Base-by-base conservation (phyloP, 2,797 vertebrate genomes). In the Trachops cirrhosus region DNA sequence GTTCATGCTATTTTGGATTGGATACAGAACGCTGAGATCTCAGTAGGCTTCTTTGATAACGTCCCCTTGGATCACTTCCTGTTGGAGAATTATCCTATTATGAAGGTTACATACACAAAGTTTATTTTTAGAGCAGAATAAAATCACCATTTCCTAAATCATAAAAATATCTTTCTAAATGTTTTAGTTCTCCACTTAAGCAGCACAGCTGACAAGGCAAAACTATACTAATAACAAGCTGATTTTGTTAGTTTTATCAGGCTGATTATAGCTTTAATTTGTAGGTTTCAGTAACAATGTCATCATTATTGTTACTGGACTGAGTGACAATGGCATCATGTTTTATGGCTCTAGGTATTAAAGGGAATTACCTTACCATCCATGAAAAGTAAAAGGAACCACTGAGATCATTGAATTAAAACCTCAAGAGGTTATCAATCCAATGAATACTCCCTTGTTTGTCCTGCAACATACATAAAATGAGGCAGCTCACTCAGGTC, bases 61-160 rank as follows among this genome's bases (percentile, higher is more conserved):
- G 37, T 68, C 26, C 16, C 26, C 87, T 77, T 44, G 29, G 80
- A 85, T 68, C 34, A 37, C 70, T 94, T 96, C 79, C 89, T 91
- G 19, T 68, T 94, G 68, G 39, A 91, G 62, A 94, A 79, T 59
- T 71, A 54, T 75, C 32, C 32, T 89, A 71, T 93, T 94, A 64
- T 96, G 16, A 86, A 39, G 74, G 67, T 93, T 94, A 86, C 11
- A 91, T 94, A 91, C 48, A 93, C 80, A 91, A 80, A 68, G 50
- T 95, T 92, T 95, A 79, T 62, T 95, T 97, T 97, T 91, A 96
- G 83, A 93, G 24, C 85, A 91, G n/a, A 91, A 96, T 93, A 71
- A 62, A 88, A 57, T n/a, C 21, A 59, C n/a, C 46, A 74, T 77
- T 95, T 44, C 37, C 62, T 67, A 93, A 87, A n/a, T 59, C 37